These are phyloP conservation scores for Helicorthomorpha holstii DNA, from an alignment of 1,140 invertebrate species.

Conservation along the genomic window DNA sequence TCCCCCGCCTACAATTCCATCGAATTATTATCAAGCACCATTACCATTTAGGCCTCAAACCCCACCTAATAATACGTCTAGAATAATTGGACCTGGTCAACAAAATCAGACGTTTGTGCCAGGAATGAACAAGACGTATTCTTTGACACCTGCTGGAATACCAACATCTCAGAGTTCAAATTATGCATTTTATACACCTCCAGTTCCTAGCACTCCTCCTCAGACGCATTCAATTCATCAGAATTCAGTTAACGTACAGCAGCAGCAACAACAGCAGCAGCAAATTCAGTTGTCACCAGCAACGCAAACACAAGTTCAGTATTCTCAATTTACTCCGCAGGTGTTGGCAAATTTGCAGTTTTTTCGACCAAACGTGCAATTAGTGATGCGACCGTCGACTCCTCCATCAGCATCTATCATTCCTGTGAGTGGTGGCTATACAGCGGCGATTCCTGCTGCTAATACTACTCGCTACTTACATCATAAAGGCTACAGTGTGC, in stretches of 20 bases:
- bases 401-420: not conserved
- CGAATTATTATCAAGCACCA: not conserved
- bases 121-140: no score
- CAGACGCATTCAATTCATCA: not conserved
- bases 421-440: not conserved
- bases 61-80: not conserved
- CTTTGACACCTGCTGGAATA: not conserved
- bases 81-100: no score
- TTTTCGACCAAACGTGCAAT: constrained; percentile 6
- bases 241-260: not conserved
- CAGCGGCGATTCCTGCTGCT: not conserved
- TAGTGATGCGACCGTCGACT: constrained; percentile 5
- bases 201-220: no score
- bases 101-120: no score
- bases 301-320: constrained; percentile 5
- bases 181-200: not conserved
- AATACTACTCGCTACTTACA: no score
- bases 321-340: not conserved
- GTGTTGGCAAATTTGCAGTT: constrained; percentile 3
- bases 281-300: constrained; percentile 6
- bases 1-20: not conserved
- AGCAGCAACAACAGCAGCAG: not conserved
- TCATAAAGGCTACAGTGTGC: constrained; percentile 6
- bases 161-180: not conserved
- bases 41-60: not conserved